These are phyloP conservation scores for Acromyrmex heyeri DNA, from an alignment of 1,140 invertebrate genomes.

Conservation along the genomic window DNA sequence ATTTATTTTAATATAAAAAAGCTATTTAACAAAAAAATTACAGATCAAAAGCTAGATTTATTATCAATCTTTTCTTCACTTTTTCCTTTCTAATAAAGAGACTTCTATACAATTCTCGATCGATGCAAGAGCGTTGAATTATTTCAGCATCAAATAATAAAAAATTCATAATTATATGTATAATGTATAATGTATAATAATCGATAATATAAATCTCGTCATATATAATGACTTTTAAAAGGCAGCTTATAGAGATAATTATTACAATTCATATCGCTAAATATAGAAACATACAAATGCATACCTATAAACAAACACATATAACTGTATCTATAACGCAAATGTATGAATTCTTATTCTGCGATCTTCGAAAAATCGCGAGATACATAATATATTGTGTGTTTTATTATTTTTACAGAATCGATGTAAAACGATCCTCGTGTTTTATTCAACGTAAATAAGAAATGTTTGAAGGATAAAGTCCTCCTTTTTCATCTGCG, in stretches of 20 bases:
- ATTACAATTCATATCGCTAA: not conserved
- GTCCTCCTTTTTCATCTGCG: slow-evolving; percentile 10
- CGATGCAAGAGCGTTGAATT: not conserved
- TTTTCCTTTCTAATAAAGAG: not conserved
- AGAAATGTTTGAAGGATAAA: slow-evolving; percentile 32
- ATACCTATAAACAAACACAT: not conserved
- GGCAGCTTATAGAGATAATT: not conserved
- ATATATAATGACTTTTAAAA: not conserved
- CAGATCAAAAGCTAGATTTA: not conserved
- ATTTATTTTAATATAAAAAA: not conserved
- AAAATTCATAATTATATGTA: not conserved
- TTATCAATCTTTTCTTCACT: not conserved
- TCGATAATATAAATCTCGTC: not conserved
- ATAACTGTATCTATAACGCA: not conserved
- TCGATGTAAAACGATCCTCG: not conserved
- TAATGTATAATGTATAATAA: too few species aligned
- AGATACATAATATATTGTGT: slow-evolving; percentile 4
- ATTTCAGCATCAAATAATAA: slow-evolving; percentile 2
- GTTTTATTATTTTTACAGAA: slow-evolving; percentile 2
- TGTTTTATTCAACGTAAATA: slow-evolving; percentile 32
- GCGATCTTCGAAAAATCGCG: not conserved
- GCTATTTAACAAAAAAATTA: not conserved
- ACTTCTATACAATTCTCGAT: not conserved
- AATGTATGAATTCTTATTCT: not conserved
- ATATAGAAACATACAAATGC: not conserved